Percentiles rank a stretch among this genome's conserved stretches.
phyloP scores from a whole-genome alignment of 2,888 invertebrate genomes.

The Apotomis turbidana region DNA sequence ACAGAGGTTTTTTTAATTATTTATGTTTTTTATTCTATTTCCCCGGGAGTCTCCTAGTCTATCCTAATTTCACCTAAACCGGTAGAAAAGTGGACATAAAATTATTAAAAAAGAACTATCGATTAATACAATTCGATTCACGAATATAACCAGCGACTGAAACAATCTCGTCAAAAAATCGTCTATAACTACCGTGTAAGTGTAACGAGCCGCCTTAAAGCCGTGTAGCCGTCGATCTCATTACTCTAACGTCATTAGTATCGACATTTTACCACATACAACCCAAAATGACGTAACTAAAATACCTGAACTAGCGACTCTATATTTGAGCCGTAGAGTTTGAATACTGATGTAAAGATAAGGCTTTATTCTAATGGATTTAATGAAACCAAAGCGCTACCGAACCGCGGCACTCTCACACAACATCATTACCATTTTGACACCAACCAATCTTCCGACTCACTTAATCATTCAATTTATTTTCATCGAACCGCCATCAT shows the following conservation, averaged over 20 bases:
- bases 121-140: conserved; percentile 10
- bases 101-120: not conserved
- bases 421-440: conserved; percentile 61
- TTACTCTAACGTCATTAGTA: conserved; percentile 62
- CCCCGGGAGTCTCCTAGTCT: too few relatives aligned
- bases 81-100: too few relatives aligned
- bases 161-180: conserved; percentile 18
- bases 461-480: conserved; percentile 24
- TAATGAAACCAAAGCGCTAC: conserved; percentile 65
- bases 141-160: conserved; percentile 12
- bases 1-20: too few relatives aligned
- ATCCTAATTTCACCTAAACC: too few relatives aligned
- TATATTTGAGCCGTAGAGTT: not conserved
- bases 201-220: conserved; percentile 45
- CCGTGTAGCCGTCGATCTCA: conserved; percentile 33
- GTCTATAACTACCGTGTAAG: conserved; percentile 24
- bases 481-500: conserved; percentile 4
- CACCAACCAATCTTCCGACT: conserved; percentile 46
- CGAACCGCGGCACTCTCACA: conserved; percentile 58
- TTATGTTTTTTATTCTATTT: too few relatives aligned
- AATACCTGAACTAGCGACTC: not conserved
- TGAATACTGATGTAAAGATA: not conserved
- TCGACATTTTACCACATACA: conserved; percentile 41
- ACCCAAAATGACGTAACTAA: conserved; percentile 1
- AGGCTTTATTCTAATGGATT: conserved; percentile 62